Evolutionary conservation across 1,140 invertebrate species (phyloP), one percentile per base, ranked within the genome.

Genomic region (Magallana ariakensis): DNA sequence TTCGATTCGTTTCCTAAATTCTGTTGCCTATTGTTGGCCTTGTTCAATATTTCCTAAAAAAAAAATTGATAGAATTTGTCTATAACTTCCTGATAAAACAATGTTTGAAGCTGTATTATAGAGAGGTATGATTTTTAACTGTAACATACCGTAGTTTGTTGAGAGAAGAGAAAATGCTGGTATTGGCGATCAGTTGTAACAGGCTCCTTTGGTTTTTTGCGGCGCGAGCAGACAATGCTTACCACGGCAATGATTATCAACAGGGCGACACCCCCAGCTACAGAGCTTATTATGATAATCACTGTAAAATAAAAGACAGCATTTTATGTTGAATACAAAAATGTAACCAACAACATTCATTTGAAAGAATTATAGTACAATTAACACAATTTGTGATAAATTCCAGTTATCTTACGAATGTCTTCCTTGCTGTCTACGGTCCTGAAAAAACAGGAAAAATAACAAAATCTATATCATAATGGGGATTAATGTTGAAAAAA

Each of bases 101-200:
- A 46, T 46, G 2, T 46, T 46, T 46, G 33, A 46, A 46, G 33
- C 33, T 46, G 33, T 46, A 46, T 46, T 46, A 46, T 46, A 46
- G 5, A 46, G 33, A 46, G 2, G 33, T 46, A 5, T 46, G 1
- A 46, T 46, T 60, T 60, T n/a, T 16, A 62, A 62, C 19, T 62
- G 19, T 6, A 0, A 13, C 15, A 26, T 75, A 75, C 66, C 66
- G 66, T 75, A 26, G 66, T 75, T 11, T 75, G 19, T 75, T 75
- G 22, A 11, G 66, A 75, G 66, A 75, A 75, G 66, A 75, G 66
- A 26, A 75, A 75, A 33, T 75, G 66, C 66, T 75, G 22, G 66
- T 26, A 75, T 10, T 75, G 19, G 11, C 66, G 22, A 75, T 75
- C 22, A 26, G 19, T 75, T 75, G 66, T 75, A 1, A 26, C 33